These are phyloP conservation scores for Hemicrepidius hirtus DNA, from an alignment of 2,888 invertebrate genomes.

Conservation along the genomic window DNA sequence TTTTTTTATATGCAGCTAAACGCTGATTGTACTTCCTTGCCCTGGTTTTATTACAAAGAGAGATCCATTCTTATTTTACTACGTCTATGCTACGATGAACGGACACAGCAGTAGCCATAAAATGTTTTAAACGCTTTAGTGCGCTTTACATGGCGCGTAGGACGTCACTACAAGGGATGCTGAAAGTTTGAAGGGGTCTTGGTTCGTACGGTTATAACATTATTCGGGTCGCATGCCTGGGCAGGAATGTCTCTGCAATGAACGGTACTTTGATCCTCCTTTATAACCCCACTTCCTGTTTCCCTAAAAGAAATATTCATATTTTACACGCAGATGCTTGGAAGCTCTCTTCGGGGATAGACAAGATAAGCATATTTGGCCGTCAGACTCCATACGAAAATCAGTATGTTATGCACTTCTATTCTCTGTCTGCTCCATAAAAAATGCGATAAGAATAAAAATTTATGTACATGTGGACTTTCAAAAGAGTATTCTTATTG, in stretches of 20 bases:
- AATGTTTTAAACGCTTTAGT: conserved; percentile 34
- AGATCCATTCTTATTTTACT: not conserved
- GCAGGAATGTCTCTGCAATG: conserved; percentile 52
- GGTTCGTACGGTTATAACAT: conserved; percentile 50
- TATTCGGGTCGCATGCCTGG: conserved; percentile 54
- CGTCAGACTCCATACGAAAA: conserved; percentile 41
- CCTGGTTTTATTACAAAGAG: conserved; percentile 6
- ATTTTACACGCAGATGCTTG: conserved; percentile 52
- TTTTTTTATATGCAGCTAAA: conserved; percentile 16
- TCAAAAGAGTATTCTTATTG: conserved; percentile 22
- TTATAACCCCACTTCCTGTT: conserved; percentile 51
- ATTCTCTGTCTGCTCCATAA: conserved; percentile 40
- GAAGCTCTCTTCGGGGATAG: conserved; percentile 43
- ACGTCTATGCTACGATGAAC: not conserved
- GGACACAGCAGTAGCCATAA: conserved; percentile 20
- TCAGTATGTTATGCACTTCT: conserved; percentile 45
- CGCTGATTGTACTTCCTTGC: conserved; percentile 7
- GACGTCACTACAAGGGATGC: conserved; percentile 43
- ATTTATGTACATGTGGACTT: conserved; percentile 38
- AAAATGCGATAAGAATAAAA: conserved; percentile 45
- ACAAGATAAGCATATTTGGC: conserved; percentile 47
- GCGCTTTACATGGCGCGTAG: conserved; percentile 35
- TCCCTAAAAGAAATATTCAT: conserved; percentile 54
- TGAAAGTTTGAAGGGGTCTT: conserved; percentile 49
- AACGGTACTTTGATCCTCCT: conserved; percentile 53